Base-by-base conservation (phyloP, 2,888 invertebrate genomes). In the Drosophila lacicola region DNA sequence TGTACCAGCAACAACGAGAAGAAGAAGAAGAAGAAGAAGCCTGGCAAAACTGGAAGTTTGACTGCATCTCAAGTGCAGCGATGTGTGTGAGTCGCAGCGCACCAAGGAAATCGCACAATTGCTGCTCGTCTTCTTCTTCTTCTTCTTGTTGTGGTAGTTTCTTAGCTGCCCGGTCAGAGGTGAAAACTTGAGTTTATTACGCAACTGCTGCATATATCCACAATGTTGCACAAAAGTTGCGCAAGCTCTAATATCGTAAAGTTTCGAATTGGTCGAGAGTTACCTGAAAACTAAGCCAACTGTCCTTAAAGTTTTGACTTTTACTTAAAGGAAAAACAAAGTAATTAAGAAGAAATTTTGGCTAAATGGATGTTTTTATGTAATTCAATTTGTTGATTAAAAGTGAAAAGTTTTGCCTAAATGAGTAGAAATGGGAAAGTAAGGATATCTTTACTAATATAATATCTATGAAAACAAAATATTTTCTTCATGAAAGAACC, bases 151-250 rank as follows among this genome's bases (percentile, higher is more conserved):
- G 17, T 17, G 17, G 17, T 17, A 17, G 13, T 45, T 34, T 66
- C 37, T 61, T 76, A 61, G 29, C 2, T 29, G 21, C 17, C 61
- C 55, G 81, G 81, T 75, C 78, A 72, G 69, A 78, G 68, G 80
- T 70, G 72, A 80, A 85, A 82, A 82, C 83, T 85, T 70, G 58
- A 58, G 62, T 60, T 67, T 76, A 60, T 60, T 55, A 56, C 45
- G 58, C 33, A 70, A 53, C 54, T 66, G 33, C 25, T 21, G 29
- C 54, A 46, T 44, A 53, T 47, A 73, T 37, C 29, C 5, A 44
- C 54, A n/a, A 36, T 41, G 56, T 44, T 56, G 63, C 69, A 17
- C 19, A 37, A 41, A 73, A 64, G 42, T 57, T 60, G 42, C 17
- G 17, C n/a, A 19, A 49, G 53, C 64, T 36, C n/a, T 4, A 41